Evolutionary conservation across 2,888 invertebrate genomes (phyloP), one percentile per base, ranked within the genome.

Genomic region (Lycaena phlaeas): DNA sequence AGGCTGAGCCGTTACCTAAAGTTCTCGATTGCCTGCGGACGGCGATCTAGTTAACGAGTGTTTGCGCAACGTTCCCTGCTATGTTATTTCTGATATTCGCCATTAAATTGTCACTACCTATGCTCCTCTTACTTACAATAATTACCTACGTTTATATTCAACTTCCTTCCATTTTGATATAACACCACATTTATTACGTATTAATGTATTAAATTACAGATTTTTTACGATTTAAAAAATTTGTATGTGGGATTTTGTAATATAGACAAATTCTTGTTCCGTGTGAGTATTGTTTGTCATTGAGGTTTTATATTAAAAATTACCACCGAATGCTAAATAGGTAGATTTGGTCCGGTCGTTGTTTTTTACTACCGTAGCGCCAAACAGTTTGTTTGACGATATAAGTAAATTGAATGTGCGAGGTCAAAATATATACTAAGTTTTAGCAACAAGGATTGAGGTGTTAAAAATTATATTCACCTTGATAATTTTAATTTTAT

Each of bases 11-110:
- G 45, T 48, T 51, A 43, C 45, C 31, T 40, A 39, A 46, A 51
- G 45, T 36, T 43, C 18, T 45, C 42, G 43, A 49, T 50, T 48
- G 40, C 45, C 45, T 45, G 47, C 34, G 44, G 40, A 45, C 45
- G 44, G 47, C 34, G 44, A 42, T 45, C 45, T 46, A 44, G 46
- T 43, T 42, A 47, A 37, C 42, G 42, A 39, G 18, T 38, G 45
- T 37, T 49, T 52, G 43, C 45, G 49, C 47, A 55, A 51, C 38
- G 37, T 12, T 40, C 29, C 39, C 17, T 12, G 18, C 22, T 15
- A 7, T 18, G 17, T 30, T 30, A 18, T 18, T 31, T 22, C 11
- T 22, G 18, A 22, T 15, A 12, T 34, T 22, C 12, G 43, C 27
- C 14, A 22, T 37, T 37, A 41, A 41, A 31, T 44, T 40, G 40